A percentile compares a stretch with the other conserved stretches of the same genome.
These are phyloP conservation scores for Phortica magna DNA, from an alignment of 2,888 invertebrate genomes.

Conservation along the genomic window DNA sequence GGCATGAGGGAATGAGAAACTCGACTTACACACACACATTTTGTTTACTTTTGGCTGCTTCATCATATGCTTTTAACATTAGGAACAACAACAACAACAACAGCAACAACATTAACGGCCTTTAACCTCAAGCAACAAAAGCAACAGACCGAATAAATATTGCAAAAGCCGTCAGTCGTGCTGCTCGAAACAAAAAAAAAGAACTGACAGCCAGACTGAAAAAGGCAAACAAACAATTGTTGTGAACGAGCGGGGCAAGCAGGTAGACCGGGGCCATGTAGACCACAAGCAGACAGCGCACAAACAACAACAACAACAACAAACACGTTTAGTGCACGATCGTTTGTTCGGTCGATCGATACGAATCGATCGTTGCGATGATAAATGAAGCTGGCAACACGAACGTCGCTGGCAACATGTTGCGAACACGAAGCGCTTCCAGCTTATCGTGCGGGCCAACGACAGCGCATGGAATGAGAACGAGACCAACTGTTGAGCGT, in stretches of 20 bases:
- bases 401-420: background rate
- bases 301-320: conserved; percentile 16
- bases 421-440: conserved; percentile 18
- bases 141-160: conserved; percentile 36
- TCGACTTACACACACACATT: conserved; percentile 29
- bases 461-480: too few relatives aligned
- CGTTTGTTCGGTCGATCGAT: background rate
- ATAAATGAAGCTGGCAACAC: background rate
- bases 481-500: conserved; percentile 62
- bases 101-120: conserved; percentile 41
- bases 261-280: background rate
- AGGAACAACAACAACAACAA: conserved; percentile 40
- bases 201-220: background rate
- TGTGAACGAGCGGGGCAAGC: conserved; percentile 26
- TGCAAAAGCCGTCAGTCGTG: conserved; percentile 18
- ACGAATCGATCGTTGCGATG: too few relatives aligned
- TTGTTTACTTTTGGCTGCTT: conserved; percentile 31
- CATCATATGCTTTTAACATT: conserved; percentile 44
- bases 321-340: conserved; percentile 12
- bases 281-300: conserved; percentile 5
- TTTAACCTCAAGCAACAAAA: conserved; percentile 52
- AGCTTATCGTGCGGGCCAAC: too few relatives aligned
- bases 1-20: background rate
- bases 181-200: background rate
- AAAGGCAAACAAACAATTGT: conserved; percentile 36